Evolutionary conservation across 2,113 vertebrate genomes (phyloP).

Genomic region (Ageneiosus marmoratus): DNA sequence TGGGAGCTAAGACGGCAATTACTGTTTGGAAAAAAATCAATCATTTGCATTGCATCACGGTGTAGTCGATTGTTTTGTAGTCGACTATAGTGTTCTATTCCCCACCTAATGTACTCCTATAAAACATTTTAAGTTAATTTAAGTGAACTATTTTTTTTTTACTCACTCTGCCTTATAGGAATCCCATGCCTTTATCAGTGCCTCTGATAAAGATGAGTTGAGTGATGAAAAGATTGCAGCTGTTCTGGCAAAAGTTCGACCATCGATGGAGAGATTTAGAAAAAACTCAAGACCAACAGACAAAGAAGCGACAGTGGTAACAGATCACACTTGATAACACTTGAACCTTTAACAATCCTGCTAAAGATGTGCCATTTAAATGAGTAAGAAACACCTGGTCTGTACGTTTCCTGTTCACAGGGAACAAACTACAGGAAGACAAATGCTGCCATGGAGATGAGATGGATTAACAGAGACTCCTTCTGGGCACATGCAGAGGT

Average conservation of each 20-base stretch:
- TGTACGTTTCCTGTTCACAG: constrained; percentile 57
- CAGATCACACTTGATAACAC: constrained; percentile 12
- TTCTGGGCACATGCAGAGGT: constrained; percentile 88
- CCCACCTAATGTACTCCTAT: not conserved
- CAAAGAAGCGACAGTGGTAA: constrained; percentile 76
- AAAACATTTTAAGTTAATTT: not conserved
- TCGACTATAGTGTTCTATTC: not conserved
- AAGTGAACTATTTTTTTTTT: not conserved
- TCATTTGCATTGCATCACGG: not conserved
- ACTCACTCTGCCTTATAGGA: constrained; percentile 60
- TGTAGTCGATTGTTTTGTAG: not conserved
- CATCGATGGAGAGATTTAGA: constrained; percentile 65
- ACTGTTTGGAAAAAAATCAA: not conserved
- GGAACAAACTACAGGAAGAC: constrained; percentile 88
- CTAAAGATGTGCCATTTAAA: not conserved
- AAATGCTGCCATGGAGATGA: constrained; percentile 83
- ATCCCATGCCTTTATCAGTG: constrained; percentile 69
- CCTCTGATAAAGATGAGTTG: constrained; percentile 71
- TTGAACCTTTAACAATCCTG: not conserved
- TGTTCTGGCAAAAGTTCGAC: constrained; percentile 63
- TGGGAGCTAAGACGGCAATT: too few relatives aligned
- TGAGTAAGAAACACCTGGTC: not conserved
- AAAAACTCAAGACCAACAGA: constrained; percentile 66
- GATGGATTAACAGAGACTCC: constrained; percentile 78
- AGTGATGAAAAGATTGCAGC: constrained; percentile 69